Conservation (phyloP, 1,140 invertebrate species). For the Heliconius nattereri region DNA sequence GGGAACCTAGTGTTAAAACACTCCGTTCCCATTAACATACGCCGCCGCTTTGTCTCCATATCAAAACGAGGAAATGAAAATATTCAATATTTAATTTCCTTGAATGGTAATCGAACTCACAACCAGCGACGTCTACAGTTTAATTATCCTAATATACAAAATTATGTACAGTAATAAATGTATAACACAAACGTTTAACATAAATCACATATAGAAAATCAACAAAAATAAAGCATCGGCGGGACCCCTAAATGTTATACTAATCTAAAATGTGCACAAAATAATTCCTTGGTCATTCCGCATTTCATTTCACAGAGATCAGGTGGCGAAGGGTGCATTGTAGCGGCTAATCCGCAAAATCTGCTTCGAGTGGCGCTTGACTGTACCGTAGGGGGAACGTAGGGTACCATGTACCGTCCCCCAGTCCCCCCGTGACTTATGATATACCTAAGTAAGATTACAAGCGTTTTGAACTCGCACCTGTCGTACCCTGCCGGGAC, state of each 20-base stretch:
- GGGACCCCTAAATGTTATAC: neutral
- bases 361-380: slow-evolving; percentile 48
- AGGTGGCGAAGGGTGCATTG: slow-evolving; percentile 49
- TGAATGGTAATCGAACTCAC: no score
- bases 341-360: slow-evolving; percentile 56
- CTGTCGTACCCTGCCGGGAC: slow-evolving; percentile 43
- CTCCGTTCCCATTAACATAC: neutral
- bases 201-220: neutral
- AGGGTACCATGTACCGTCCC: slow-evolving; percentile 11
- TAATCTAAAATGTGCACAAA: slow-evolving; percentile 41
- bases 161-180: no score
- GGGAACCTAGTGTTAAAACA: neutral
- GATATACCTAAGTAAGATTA: slow-evolving; percentile 51
- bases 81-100: no score
- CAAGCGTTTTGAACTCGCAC: slow-evolving; percentile 53
- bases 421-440: slow-evolving; percentile 43
- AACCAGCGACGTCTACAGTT: no score
- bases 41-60: no score
- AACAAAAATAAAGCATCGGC: neutral
- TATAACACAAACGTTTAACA: neutral
- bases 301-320: slow-evolving; percentile 48
- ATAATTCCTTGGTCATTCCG: slow-evolving; percentile 47
- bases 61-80: no score
- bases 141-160: neutral
- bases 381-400: slow-evolving; percentile 35